Evolutionary conservation across 2,113 vertebrate species (phyloP).

Genomic region (Labrus mixtus): DNA sequence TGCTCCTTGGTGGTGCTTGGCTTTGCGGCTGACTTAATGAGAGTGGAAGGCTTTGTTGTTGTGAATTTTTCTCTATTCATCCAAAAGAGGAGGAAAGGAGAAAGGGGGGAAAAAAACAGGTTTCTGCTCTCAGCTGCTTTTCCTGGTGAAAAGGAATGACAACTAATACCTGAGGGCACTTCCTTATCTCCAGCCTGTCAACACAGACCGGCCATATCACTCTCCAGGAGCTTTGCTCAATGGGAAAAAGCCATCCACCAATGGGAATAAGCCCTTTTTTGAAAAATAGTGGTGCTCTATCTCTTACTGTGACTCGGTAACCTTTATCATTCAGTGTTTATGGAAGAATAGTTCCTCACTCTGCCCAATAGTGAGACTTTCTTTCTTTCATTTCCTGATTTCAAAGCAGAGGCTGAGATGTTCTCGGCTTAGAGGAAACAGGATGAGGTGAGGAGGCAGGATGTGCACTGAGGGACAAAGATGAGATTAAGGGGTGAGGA

Average conservation of each 20-base stretch:
- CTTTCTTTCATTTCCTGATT: conserved; percentile 77
- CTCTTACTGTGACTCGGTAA: conserved; percentile 70
- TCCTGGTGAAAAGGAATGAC: conserved; percentile 86
- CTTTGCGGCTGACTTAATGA: conserved; percentile 85
- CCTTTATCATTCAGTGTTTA: conserved; percentile 77
- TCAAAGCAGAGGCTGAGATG: conserved; percentile 77
- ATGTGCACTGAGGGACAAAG: conserved; percentile 70
- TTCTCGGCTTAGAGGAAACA: conserved; percentile 75
- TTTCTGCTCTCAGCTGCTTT: conserved; percentile 77
- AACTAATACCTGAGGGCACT: conserved; percentile 93
- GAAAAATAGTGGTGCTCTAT: conserved; percentile 70
- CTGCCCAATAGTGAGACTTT: conserved; percentile 62
- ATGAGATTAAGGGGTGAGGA: conserved; percentile 68
- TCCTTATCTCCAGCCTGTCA: conserved; percentile 93
- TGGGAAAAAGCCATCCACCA: conserved; percentile 75
- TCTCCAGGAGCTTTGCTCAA: conserved; percentile 84
- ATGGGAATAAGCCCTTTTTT: conserved; percentile 77
- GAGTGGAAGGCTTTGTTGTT: conserved; percentile 87
- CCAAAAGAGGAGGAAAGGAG: conserved; percentile 83
- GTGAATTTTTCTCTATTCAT: conserved; percentile 88
- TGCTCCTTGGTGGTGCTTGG: conserved; percentile 79
- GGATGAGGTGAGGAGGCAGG: conserved; percentile 72
- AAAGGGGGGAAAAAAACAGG: conserved; percentile 43
- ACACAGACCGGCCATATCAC: conserved; percentile 89
- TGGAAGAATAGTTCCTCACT: conserved; percentile 69